Conservation (phyloP, 2,797 vertebrate genomes). For the Scolopax rusticola region DNA sequence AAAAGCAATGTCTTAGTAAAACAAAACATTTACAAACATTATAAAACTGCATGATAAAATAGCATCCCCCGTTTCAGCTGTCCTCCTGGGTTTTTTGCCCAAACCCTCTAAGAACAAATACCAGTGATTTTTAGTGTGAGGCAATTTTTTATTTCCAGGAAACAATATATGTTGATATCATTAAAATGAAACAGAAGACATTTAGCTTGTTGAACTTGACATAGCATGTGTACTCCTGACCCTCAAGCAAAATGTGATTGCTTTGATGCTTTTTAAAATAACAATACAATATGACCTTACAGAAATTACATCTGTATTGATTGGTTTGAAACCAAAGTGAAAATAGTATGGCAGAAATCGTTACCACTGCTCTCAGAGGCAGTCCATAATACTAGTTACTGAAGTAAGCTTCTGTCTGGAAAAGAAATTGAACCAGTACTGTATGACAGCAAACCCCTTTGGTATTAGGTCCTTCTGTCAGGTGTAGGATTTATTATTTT, state of each 20-base stretch:
- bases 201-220: neutral
- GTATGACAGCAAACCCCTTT: neutral
- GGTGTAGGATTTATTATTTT: neutral
- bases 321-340: neutral
- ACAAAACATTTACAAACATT: neutral
- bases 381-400: neutral
- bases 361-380: neutral
- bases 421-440: neutral
- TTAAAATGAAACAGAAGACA: constrained; percentile 5
- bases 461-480: neutral
- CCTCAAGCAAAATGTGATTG: neutral
- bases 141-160: constrained; percentile 31
- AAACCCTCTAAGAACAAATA: neutral
- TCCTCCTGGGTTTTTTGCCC: neutral
- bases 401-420: neutral
- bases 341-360: constrained; percentile 13
- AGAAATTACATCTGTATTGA: constrained; percentile 34
- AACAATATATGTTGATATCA: neutral
- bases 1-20: neutral
- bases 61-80: neutral
- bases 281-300: constrained; percentile 59
- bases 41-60: neutral
- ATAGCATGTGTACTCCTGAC: neutral
- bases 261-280: constrained; percentile 26
- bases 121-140: neutral